phyloP scores from a whole-genome alignment of 2,888 invertebrate genomes.

The Melinopterus prodromus region DNA sequence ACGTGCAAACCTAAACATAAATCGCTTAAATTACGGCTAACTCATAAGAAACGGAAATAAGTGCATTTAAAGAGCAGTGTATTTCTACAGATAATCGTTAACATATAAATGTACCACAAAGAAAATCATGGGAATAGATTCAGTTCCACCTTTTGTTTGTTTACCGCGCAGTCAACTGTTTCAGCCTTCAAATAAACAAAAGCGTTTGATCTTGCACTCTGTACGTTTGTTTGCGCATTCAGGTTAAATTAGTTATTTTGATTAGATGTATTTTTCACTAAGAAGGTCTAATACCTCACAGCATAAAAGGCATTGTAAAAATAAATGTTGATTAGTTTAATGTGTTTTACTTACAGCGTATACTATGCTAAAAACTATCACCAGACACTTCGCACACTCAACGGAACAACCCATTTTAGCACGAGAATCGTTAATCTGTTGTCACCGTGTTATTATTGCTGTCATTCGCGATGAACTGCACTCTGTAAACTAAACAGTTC shows the following conservation, averaged over 20 bases:
- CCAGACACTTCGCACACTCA: constrained; percentile 35
- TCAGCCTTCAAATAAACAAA: background rate
- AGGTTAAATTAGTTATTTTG: background rate
- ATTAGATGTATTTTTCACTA: background rate
- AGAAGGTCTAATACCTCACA: no score
- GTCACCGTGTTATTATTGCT: constrained; percentile 14
- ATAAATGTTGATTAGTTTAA: background rate
- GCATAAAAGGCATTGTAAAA: background rate
- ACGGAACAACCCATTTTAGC: constrained; percentile 35
- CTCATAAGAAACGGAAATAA: no score
- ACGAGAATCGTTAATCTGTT: background rate
- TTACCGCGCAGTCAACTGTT: background rate
- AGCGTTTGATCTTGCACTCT: background rate
- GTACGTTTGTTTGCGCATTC: background rate
- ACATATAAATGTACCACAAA: background rate
- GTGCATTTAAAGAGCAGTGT: no score
- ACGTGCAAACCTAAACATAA: no score
- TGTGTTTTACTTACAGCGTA: constrained; percentile 34
- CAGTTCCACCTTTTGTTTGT: background rate
- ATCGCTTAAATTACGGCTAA: no score
- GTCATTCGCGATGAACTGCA: constrained; percentile 11
- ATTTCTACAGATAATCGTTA: background rate
- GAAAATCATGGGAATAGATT: background rate
- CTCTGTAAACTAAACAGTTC: background rate
- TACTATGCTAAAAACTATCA: constrained; percentile 35